Base-by-base conservation (phyloP, 2,888 invertebrate species). In the Yponomeuta plumbellus region DNA sequence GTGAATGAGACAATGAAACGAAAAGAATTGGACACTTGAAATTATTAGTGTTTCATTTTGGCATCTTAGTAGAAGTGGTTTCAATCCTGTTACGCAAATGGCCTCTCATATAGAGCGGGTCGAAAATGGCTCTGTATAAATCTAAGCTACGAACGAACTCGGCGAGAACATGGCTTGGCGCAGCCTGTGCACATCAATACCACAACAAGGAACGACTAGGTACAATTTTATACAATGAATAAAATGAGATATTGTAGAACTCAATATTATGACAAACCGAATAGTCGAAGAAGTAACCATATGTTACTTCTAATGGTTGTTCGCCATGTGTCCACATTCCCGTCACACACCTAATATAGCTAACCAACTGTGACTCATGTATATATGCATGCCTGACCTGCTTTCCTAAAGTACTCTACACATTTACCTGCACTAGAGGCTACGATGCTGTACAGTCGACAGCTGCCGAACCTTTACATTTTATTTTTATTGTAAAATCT, bases 381-480 rank as follows among this genome's bases (percentile, higher is more conserved):
- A 58, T 22, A 3, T 58, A 58, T 34, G n/a, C 70, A 70, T 69
- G 72, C 69, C 71, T 72, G 72, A 73, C 73, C 71, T 70, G 68
- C 67, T 71, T 70, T 64, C 64, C 65, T 68, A 68, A 66, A 65
- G 67, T 67, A 20, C n/a, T 13, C 21, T 26, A 34, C n/a, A 26
- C 13, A 61, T 61, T 58, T 22, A 58, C 58, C 58, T 58, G 11
- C 11, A 58, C 20, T 20, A 58, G 11, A 20, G 20, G n/a, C 11
- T 22, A 20, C 10, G 58, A 11, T 58, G 21, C 21, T 58, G 11
- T 22, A 21, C 34, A 11, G 58, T 58, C 21, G 21, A 20, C n/a
- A 21, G 58, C 21, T 58, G n/a, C 58, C 10, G 4, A 20, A 58
- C 22, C 58, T 58, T 11, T 11, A 8, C 1, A 8, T 56, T 56